Conservation (phyloP, 2,113 vertebrate species). For the Rhodinocichla rosea region DNA sequence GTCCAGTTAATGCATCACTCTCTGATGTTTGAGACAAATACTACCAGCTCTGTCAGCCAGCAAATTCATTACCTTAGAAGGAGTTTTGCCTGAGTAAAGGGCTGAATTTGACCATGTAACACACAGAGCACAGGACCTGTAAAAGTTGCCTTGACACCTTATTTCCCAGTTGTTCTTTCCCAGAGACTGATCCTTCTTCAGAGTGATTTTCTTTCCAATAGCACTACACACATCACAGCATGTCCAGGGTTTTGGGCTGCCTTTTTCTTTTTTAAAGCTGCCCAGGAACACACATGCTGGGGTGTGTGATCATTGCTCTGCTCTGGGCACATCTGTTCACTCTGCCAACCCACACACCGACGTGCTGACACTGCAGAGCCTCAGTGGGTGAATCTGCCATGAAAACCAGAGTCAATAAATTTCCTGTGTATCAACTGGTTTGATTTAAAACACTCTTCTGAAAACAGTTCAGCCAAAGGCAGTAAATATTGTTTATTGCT, state of each 20-base stretch:
- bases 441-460: background rate
- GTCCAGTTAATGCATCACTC: background rate
- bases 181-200: background rate
- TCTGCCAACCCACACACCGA: background rate
- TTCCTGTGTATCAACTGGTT: background rate
- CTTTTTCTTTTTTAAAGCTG: background rate
- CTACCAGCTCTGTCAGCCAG: background rate
- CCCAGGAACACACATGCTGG: background rate
- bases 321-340: background rate
- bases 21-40: background rate
- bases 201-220: background rate
- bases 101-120: background rate
- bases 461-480: background rate
- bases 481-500: slow-evolving; percentile 8
- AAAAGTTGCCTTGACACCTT: background rate
- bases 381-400: background rate
- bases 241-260: background rate
- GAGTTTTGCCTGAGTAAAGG: background rate
- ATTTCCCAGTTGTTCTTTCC: background rate
- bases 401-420: background rate
- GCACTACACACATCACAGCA: rapidly evolving
- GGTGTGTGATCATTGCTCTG: background rate
- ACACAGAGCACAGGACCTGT: background rate
- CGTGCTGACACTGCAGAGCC: background rate
- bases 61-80: background rate